phyloP scores from a whole-genome alignment of 2,113 vertebrate genomes.

The Ophthalmolycus amberensis region DNA sequence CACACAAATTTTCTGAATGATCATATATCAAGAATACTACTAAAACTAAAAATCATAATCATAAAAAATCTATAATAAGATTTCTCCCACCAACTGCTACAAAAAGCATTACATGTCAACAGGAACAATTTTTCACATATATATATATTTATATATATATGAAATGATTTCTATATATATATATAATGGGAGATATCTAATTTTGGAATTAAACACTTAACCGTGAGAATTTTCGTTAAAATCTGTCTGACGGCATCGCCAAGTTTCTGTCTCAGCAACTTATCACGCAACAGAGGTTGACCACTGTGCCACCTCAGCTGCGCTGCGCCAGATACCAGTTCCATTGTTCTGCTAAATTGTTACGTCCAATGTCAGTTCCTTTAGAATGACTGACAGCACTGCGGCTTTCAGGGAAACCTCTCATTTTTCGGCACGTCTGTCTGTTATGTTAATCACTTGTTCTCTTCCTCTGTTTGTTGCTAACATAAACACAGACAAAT shows the following conservation, averaged over 20 bases:
- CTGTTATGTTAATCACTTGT: background rate
- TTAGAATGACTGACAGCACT: background rate
- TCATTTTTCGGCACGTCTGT: constrained; percentile 22
- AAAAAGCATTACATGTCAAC: background rate
- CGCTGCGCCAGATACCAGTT: background rate
- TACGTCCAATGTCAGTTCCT: background rate
- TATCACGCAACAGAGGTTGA: constrained; percentile 26
- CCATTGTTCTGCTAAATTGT: constrained; percentile 20
- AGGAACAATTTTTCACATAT: background rate
- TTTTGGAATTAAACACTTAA: background rate
- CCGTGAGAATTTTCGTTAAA: background rate
- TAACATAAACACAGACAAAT: background rate
- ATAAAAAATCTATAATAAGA: background rate
- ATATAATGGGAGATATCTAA: background rate
- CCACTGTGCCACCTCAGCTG: constrained; percentile 14
- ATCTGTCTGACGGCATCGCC: background rate
- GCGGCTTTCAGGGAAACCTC: constrained; percentile 33
- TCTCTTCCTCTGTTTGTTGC: constrained; percentile 10
- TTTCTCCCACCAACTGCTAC: background rate
- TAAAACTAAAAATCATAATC: background rate
- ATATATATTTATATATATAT: no score
- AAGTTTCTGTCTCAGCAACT: constrained; percentile 15
- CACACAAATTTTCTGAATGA: background rate
- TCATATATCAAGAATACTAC: background rate
- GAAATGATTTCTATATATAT: no score